Evolutionary conservation across 2,113 vertebrate genomes (phyloP).

Genomic region (Pollimyrus isidori): DNA sequence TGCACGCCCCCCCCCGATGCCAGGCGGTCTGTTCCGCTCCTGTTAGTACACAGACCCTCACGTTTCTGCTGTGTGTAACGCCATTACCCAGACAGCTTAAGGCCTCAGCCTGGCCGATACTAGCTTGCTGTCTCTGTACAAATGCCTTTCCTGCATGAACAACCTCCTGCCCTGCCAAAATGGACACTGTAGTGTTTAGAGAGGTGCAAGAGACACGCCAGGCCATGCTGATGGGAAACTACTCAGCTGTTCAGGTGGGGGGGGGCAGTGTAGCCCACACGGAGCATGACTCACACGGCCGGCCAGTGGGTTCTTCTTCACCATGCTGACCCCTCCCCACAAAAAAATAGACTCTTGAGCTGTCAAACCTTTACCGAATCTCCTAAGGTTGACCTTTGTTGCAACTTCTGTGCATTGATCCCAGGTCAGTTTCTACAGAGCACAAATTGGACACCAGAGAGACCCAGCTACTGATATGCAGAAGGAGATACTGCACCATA

Average conservation of each 20-base stretch:
- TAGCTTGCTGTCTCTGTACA: background rate
- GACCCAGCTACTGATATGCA: background rate
- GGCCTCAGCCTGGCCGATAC: background rate
- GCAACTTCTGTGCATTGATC: background rate
- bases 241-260: background rate
- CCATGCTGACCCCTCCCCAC: background rate
- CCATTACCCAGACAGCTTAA: background rate
- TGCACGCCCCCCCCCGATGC: background rate
- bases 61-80: background rate
- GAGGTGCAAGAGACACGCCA: background rate
- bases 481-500: background rate
- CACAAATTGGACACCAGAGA: background rate
- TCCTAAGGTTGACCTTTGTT: background rate
- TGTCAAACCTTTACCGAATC: background rate
- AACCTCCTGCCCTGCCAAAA: background rate
- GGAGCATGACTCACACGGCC: background rate
- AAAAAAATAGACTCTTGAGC: background rate
- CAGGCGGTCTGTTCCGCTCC: background rate
- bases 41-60: background rate
- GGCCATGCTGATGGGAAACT: background rate
- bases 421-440: background rate
- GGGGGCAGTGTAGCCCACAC: background rate
- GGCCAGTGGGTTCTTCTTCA: background rate
- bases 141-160: background rate
- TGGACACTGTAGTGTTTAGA: background rate